phyloP scores from a whole-genome alignment of 1,140 invertebrate genomes.

The Aleiodes sp. region DNA sequence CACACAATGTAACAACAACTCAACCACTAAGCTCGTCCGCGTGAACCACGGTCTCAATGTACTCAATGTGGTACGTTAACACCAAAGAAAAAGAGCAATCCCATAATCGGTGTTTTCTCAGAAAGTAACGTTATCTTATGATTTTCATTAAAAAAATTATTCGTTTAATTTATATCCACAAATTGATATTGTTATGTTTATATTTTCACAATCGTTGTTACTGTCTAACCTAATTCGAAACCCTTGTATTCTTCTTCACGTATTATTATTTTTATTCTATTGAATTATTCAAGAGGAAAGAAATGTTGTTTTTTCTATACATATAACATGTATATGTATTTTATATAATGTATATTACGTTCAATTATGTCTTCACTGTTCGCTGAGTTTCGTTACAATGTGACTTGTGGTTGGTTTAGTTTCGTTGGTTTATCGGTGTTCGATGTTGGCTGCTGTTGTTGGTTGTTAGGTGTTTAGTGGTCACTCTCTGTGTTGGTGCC shows the following conservation, averaged over 20 bases:
- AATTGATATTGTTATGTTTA: neutral
- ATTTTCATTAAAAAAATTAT: conserved; percentile 3
- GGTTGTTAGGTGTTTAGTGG: conserved; percentile 66
- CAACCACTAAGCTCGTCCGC: conserved; percentile 59
- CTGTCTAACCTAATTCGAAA: neutral
- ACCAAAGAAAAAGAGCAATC: conserved; percentile 28
- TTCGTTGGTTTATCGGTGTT: conserved; percentile 64
- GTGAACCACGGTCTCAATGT: conserved; percentile 63
- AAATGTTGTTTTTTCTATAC: neutral
- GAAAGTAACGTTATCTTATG: neutral
- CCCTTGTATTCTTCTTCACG: conserved; percentile 1
- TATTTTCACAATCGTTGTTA: neutral
- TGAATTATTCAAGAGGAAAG: too few relatives aligned
- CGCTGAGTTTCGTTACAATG: conserved; percentile 59
- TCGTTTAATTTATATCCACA: neutral
- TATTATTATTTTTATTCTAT: neutral
- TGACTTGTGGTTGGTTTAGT: conserved; percentile 63
- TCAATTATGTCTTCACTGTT: conserved; percentile 58
- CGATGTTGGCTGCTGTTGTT: conserved; percentile 65
- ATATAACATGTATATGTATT: conserved; percentile 1
- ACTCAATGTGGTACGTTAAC: conserved; percentile 66
- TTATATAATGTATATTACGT: conserved; percentile 38
- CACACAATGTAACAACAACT: conserved; percentile 62
- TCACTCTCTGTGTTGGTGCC: conserved; percentile 57
- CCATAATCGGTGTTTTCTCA: conserved; percentile 12